phyloP scores from a whole-genome alignment of 2,888 invertebrate genomes.

The Philopedon plagiatum region DNA sequence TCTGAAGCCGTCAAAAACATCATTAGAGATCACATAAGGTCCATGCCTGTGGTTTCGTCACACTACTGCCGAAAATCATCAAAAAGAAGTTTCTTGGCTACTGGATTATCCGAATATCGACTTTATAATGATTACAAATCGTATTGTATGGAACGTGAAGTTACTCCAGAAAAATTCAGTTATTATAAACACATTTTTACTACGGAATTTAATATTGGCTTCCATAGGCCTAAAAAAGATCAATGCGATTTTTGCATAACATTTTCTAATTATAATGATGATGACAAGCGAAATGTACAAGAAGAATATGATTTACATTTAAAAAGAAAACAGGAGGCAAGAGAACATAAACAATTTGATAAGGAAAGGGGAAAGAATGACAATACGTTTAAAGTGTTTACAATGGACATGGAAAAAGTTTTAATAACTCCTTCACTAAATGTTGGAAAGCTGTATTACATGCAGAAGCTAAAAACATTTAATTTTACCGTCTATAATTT shows the following conservation, averaged over 20 bases:
- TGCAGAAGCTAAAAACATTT: constrained; percentile 47
- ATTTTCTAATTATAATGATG: too few relatives aligned
- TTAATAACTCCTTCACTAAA: constrained; percentile 16
- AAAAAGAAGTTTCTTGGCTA: constrained; percentile 15
- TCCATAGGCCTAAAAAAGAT: neutral
- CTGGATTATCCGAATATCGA: constrained; percentile 12
- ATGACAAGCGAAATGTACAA: too few relatives aligned
- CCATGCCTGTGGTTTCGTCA: constrained; percentile 5
- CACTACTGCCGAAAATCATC: constrained; percentile 22
- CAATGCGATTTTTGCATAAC: neutral
- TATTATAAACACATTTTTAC: constrained; percentile 26
- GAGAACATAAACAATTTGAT: too few relatives aligned
- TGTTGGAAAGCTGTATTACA: constrained; percentile 58
- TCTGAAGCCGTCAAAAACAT: constrained; percentile 10
- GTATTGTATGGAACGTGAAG: constrained; percentile 2
- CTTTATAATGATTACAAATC: constrained; percentile 1
- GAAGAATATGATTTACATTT: too few relatives aligned
- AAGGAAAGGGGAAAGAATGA: constrained; percentile 11
- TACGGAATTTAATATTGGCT: neutral
- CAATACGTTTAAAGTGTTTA: neutral
- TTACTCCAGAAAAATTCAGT: constrained; percentile 20
- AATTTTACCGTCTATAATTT: constrained; percentile 46
- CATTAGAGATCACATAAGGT: constrained; percentile 30
- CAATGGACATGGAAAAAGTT: too few relatives aligned
- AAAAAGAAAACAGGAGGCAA: too few relatives aligned